Evolutionary conservation across 2,113 vertebrate species (phyloP), one percentile per base, ranked within the genome.

Genomic region (Nycticorax nycticorax): DNA sequence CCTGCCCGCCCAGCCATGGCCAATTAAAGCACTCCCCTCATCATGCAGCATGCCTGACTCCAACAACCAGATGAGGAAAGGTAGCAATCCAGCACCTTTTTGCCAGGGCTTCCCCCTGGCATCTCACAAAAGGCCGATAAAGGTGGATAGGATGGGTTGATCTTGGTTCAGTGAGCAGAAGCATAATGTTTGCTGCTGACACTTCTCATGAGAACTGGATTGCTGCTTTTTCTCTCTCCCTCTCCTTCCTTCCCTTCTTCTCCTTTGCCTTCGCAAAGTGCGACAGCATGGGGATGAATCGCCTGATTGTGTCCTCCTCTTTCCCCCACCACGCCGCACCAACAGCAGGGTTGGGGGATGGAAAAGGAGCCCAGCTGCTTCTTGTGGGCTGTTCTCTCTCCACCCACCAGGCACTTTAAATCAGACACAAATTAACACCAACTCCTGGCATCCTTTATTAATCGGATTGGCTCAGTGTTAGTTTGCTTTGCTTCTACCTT

Each of bases 341-440:
- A 96, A 59, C 97, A 97, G 97, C 96, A 97, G 96, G 94, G 81
- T 30, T 97, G 97, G 96, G 96, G 97, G 97, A 97, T 97, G 97
- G 96, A 96, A 78, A 79, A 82, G 84, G 86, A 97, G 96, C 96
- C 97, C 97, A 97, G 97, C 96, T 97, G 97, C 97, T 96, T 95
- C 96, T 89, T 94, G 97, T 96, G 94, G 95, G 95, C 74, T 97
- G 97, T 96, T 97, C 97, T 97, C 86, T 96, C 95, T 91, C 97
- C 97, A 82, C 97, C 97, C 97, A 97, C 97, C 86, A 93, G 71
- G 93, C 97, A 89, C 94, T 97, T 97, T 91, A 96, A 97, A 97
- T 97, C 96, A 95, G 97, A 93, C 93, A 76, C 94, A 96, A 94
- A 97, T 97, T 97, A 89, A 74, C 97, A 97, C 91, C 92, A 95